These are phyloP conservation scores for Muricea muricata DNA, from an alignment of 92 coral and sea anemone genomes.

Conservation along the genomic window DNA sequence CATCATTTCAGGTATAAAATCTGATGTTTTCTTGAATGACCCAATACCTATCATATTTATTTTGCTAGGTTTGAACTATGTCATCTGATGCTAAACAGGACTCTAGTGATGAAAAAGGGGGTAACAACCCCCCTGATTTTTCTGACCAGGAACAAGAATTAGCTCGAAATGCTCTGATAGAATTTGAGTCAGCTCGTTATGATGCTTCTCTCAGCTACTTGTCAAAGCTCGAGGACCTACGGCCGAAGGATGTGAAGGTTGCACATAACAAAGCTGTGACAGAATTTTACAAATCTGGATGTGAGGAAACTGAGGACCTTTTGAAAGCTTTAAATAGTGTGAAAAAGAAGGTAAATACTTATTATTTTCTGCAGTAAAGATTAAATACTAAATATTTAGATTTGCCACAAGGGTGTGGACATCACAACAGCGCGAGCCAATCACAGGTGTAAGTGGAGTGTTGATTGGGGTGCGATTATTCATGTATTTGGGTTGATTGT, in stretches of 20 bases:
- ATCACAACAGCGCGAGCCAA: too few relatives aligned
- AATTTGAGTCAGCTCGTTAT: slow-evolving; percentile 83
- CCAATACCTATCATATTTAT: too few relatives aligned
- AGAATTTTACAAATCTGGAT: slow-evolving; percentile 76
- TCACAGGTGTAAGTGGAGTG: too few relatives aligned
- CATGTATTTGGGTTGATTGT: too few relatives aligned
- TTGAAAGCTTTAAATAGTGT: slow-evolving; percentile 59
- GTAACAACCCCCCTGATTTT: slow-evolving; percentile 43
- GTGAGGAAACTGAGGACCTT: slow-evolving; percentile 85
- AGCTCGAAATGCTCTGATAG: slow-evolving; percentile 84
- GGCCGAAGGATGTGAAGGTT: slow-evolving; percentile 82
- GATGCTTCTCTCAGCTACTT: slow-evolving; percentile 77
- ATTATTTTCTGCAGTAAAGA: too few relatives aligned
- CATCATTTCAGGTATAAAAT: too few relatives aligned
- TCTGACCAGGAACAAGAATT: slow-evolving; percentile 90
- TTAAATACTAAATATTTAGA: too few relatives aligned
- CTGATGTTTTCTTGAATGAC: too few relatives aligned
- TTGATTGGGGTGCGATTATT: too few relatives aligned
- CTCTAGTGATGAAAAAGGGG: background rate
- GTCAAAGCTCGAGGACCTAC: slow-evolving; percentile 73
- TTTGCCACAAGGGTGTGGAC: too few relatives aligned
- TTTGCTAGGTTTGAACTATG: slow-evolving; percentile 1
- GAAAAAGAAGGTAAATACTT: slow-evolving; percentile 80
- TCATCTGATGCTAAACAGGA: slow-evolving; percentile 28
- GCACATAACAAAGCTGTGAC: slow-evolving; percentile 84